Evolutionary conservation across 1,140 invertebrate species (phyloP).

Genomic region (Marisa cornuarietis): DNA sequence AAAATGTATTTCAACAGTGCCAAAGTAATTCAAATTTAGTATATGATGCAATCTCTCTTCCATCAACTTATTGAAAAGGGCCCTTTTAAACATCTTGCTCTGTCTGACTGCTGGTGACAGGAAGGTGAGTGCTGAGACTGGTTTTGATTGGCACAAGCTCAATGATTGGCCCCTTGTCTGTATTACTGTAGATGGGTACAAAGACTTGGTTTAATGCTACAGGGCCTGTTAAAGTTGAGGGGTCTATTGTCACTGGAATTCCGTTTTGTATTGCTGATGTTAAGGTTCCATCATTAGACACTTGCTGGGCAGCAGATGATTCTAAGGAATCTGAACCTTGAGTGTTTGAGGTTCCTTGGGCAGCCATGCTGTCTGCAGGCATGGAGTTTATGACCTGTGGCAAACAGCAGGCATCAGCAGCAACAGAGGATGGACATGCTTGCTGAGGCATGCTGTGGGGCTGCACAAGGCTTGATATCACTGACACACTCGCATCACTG

Average conservation of each 20-base stretch:
- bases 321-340: background rate
- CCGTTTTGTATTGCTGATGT: conserved; percentile 31
- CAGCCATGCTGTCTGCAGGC: background rate
- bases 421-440: too few species aligned
- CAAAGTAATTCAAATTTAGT: too few species aligned
- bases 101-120: background rate
- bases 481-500: background rate
- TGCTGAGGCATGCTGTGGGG: background rate
- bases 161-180: conserved; percentile 37
- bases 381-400: background rate
- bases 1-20: too few species aligned
- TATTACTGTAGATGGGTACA: conserved; percentile 38
- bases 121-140: background rate
- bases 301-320: background rate
- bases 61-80: too few species aligned
- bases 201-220: conserved; percentile 35
- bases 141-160: conserved; percentile 36
- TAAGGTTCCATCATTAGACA: conserved; percentile 25
- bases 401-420: too few species aligned
- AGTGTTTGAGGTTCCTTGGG: background rate
- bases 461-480: conserved; percentile 8
- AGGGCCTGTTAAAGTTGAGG: conserved; percentile 13
- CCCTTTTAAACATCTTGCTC: too few species aligned
- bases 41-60: too few species aligned
- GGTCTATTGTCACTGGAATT: conserved; percentile 26